Conservation (phyloP, 2,797 vertebrate genomes). For the Channa striata region DNA sequence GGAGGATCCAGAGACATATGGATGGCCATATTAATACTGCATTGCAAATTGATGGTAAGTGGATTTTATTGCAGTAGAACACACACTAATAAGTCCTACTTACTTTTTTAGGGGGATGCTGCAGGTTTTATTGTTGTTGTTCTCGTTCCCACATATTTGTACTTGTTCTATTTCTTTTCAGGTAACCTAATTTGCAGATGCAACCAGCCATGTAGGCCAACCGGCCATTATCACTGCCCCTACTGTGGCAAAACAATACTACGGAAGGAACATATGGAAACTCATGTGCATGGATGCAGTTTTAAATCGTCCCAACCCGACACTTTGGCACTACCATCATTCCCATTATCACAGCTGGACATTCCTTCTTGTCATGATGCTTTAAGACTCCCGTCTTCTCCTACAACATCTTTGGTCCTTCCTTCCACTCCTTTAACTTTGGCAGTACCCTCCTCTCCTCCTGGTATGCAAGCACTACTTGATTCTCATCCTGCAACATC, state of each 20-base stretch:
- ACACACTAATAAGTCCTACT: background rate
- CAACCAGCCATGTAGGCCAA: background rate
- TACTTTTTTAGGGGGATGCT: background rate
- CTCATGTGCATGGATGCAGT: background rate
- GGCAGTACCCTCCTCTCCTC: too few relatives aligned
- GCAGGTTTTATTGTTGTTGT: background rate
- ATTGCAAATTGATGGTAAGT: background rate
- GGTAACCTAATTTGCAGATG: slow-evolving; percentile 7
- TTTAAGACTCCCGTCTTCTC: background rate
- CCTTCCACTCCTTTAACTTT: background rate
- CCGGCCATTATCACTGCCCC: slow-evolving; percentile 4
- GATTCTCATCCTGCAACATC: too few relatives aligned
- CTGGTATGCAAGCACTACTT: too few relatives aligned
- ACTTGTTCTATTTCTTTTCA: background rate
- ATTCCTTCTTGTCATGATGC: background rate
- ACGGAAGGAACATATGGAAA: background rate
- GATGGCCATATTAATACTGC: background rate
- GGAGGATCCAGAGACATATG: slow-evolving; percentile 8
- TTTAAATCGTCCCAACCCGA: background rate
- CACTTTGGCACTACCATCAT: background rate
- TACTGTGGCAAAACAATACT: slow-evolving; percentile 7
- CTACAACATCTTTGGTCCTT: background rate
- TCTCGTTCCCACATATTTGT: too few relatives aligned
- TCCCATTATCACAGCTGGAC: background rate
- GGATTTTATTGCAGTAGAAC: too few relatives aligned